Base-by-base conservation (phyloP, 2,888 invertebrate species). In the Plebejus argus region DNA sequence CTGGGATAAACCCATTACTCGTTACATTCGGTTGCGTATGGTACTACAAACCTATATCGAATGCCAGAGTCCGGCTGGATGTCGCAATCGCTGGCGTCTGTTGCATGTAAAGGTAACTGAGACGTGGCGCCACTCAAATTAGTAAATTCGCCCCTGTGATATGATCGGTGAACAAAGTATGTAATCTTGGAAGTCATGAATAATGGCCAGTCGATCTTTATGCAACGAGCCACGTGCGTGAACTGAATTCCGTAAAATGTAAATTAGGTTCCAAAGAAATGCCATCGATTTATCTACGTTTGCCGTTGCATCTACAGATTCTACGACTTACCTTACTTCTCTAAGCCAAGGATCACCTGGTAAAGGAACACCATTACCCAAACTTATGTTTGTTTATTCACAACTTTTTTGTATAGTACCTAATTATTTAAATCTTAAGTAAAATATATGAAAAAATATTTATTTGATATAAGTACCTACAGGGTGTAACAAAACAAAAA, bases 81-180 rank as follows among this genome's bases (percentile, higher is more conserved):
- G 91, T 92, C 89, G 92, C 91, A 91, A 91, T 82, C 85, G 82
- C 83, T 88, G 89, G 88, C 90, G 90, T 88, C 89, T 86, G 87
- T 86, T 88, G 86, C 85, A 85, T 83, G 85, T 85, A 84, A 88
- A 88, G 84, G 85, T 83, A 79, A 81, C 85, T 85, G 85, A 85
- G 82, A 83, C 82, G 80, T 85, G 89, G 89, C 89, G 89, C 88
- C 88, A 84, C 84, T 84, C 78, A 81, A 82, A 82, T 81, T 81
- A 82, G 80, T 78, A 77, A 78, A 79, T 79, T 56, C 35, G 56
- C 72, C 56, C 56, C 58, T 72, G 28, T 39, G 20, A 49, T 39
- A 58, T 58, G 72, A 56, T 23, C 53, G 49, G 39, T 23, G 58
- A 35, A 71, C 18, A 23, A 28, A 53, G 12, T 28, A 74, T 74